A percentile compares a stretch with the other conserved stretches of the same genome.
phyloP scores from a whole-genome alignment of 2,888 invertebrate species.

The Meta bourneti region DNA sequence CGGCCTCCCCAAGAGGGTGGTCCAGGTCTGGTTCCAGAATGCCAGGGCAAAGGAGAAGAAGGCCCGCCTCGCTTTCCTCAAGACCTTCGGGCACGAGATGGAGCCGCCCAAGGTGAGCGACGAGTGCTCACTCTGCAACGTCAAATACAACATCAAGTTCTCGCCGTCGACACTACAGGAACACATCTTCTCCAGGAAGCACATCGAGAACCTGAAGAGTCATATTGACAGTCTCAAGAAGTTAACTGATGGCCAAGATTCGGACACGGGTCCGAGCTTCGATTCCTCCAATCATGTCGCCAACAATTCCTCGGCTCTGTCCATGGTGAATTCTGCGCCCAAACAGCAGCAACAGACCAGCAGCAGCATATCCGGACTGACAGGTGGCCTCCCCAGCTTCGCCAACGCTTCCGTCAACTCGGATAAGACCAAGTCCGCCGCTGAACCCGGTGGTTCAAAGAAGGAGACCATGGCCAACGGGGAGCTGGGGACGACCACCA shows the following conservation, averaged over 20 bases:
- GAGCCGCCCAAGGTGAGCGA: conserved; percentile 82
- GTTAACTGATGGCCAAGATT: conserved; percentile 71
- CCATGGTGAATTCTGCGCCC: conserved; percentile 22
- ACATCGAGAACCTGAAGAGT: conserved; percentile 85
- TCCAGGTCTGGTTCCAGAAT: conserved; percentile 97
- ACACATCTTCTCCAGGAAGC: conserved; percentile 96
- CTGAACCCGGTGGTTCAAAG: background rate
- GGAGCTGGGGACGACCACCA: background rate
- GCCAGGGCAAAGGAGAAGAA: conserved; percentile 99
- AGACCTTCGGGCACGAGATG: conserved; percentile 79
- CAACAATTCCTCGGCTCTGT: conserved; percentile 8
- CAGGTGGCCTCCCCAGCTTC: conserved; percentile 60
- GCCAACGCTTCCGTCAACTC: background rate
- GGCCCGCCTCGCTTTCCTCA: conserved; percentile 84
- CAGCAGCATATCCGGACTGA: conserved; percentile 43
- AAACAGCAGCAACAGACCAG: conserved; percentile 25
- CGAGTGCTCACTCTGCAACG: conserved; percentile 94
- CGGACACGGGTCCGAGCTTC: conserved; percentile 47
- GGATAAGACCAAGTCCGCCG: conserved; percentile 20
- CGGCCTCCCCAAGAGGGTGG: conserved; percentile 94
- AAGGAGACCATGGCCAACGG: conserved; percentile 62
- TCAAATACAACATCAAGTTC: conserved; percentile 95
- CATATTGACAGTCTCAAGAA: conserved; percentile 72
- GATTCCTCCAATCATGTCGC: conserved; percentile 53
- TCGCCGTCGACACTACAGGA: conserved; percentile 89